phyloP scores from a whole-genome alignment of 2,888 invertebrate species.

The Ornithoptera priamus region DNA sequence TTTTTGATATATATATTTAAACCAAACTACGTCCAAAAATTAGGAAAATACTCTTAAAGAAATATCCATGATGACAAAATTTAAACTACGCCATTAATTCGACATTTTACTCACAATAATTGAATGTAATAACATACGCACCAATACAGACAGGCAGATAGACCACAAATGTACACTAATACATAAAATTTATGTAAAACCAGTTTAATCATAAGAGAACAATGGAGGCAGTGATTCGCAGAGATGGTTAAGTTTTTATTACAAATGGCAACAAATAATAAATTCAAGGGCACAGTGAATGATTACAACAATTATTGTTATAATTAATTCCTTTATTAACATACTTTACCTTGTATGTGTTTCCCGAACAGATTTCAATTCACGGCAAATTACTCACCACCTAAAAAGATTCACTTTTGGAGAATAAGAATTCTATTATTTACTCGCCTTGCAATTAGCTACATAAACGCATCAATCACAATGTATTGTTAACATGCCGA shows the following conservation, averaged over 20 bases:
- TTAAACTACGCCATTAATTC: not conserved
- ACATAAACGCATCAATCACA: not conserved
- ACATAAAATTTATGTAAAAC: conserved; percentile 24
- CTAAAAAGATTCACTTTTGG: conserved; percentile 34
- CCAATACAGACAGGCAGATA: not conserved
- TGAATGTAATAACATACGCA: not conserved
- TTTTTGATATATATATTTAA: too few species aligned
- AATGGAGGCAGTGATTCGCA: conserved; percentile 24
- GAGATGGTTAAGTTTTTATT: conserved; percentile 23
- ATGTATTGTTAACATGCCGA: not conserved
- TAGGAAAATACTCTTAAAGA: not conserved
- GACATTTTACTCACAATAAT: not conserved
- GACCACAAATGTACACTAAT: conserved; percentile 6
- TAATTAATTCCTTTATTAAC: conserved; percentile 40
- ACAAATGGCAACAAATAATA: conserved; percentile 30
- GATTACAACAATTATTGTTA: conserved; percentile 35
- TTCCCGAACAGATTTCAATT: conserved; percentile 41
- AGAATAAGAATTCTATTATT: conserved; percentile 24
- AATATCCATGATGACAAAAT: not conserved
- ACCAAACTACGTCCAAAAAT: too few species aligned
- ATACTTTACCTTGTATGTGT: conserved; percentile 49
- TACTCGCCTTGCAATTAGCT: conserved; percentile 34
- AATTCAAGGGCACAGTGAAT: conserved; percentile 31
- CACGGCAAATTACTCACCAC: conserved; percentile 34
- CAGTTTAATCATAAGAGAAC: conserved; percentile 29